These are phyloP conservation scores for Trachelus tabidus DNA, from an alignment of 2,888 invertebrate genomes.

Conservation along the genomic window DNA sequence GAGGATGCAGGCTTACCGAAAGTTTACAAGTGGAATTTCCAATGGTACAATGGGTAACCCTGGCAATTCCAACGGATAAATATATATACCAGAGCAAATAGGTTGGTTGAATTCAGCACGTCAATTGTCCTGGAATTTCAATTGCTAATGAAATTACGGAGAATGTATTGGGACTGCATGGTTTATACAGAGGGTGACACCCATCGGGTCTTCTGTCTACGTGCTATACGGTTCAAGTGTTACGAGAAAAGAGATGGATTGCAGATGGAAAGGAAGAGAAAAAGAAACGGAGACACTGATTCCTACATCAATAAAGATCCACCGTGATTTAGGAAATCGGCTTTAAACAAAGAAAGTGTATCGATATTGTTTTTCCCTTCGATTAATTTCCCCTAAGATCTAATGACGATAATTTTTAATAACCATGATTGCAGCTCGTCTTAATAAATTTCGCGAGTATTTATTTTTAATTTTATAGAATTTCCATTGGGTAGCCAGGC, in stretches of 20 bases:
- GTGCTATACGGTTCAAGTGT: neutral
- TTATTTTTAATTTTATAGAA: neutral
- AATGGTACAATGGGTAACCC: neutral
- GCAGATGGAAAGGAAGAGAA: neutral
- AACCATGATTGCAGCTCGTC: neutral
- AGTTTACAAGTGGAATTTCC: neutral
- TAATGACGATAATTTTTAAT: neutral
- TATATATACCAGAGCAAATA: neutral
- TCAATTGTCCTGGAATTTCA: constrained; percentile 31
- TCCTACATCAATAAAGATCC: neutral
- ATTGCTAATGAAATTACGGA: constrained; percentile 42
- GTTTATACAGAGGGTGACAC: neutral
- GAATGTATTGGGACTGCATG: constrained; percentile 32
- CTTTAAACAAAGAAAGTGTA: neutral
- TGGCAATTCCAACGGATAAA: neutral
- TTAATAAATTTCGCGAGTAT: neutral
- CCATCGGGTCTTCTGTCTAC: neutral
- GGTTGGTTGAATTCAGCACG: neutral
- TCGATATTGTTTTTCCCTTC: neutral
- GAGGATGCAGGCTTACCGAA: neutral
- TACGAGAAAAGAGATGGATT: neutral
- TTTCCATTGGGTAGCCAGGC: neutral
- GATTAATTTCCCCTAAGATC: neutral
- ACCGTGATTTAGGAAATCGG: neutral
- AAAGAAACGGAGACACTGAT: neutral